Base-by-base conservation (phyloP, 2,113 vertebrate species). In the Phylloscopus trochilus region DNA sequence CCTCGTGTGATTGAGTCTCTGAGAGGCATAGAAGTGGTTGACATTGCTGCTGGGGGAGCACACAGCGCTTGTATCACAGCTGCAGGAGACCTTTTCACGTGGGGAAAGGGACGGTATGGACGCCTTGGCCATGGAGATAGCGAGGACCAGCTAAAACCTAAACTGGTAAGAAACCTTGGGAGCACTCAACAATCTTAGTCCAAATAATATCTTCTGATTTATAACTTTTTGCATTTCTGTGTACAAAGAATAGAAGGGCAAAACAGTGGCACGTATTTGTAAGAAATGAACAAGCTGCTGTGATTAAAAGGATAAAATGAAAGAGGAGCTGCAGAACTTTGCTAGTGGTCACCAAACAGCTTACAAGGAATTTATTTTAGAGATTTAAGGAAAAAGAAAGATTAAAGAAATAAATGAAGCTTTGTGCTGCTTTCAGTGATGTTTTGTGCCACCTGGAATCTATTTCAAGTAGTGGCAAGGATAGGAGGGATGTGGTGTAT, bases 81-180 rank as follows among this genome's bases (percentile, higher is more conserved):
- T 78, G 99, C 98, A 3, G 99, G 99, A 55, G 99, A 99, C 96
- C 99, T 99, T 58, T 99, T 99, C 96, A 99, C 99, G 0, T 99
- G 99, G 99, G 99, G 99, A 52, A 99, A 99, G 80, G 99, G 99
- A 49, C 98, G 99, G 39, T 99, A 99, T 0, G 99, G 99, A 33
- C 98, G 99, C 19, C 98, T 99, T 73, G 99, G 99, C 9, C 99
- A 99, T 12, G 99, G 99, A 18, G 99, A 99, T 95, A 99, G 99
- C 24, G 99, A 99, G 89, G 99, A 99, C 94, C 99, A 99, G 26
- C 97, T 99, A 7, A 99, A 99, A 97, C 99, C 99, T 41, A 99
- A 99, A 91, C 96, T 99, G 98, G 99, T 99, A 69, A 97, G 97
- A 60, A 81, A 43, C 7, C 27, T 41, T 76, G 17, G 26, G 19